These are phyloP conservation scores for Drosophila lacicola DNA, from an alignment of 2,888 invertebrate genomes.

Conservation along the genomic window DNA sequence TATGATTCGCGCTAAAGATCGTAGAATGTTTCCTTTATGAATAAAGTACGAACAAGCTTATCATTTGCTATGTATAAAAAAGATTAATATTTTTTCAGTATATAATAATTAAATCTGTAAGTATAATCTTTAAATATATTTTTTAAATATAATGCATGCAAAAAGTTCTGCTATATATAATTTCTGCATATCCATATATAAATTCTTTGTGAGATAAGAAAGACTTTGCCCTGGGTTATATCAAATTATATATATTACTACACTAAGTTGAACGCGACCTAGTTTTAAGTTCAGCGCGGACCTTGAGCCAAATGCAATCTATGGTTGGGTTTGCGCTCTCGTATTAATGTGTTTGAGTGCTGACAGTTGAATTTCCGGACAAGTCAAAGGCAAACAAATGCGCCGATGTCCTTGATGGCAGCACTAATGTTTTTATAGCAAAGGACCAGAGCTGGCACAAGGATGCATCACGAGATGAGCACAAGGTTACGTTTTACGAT, in stretches of 20 bases:
- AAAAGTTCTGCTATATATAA: no score
- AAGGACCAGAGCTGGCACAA: slow-evolving; percentile 30
- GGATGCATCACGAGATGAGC: slow-evolving; percentile 33
- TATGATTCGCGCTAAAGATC: no score
- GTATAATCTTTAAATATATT: no score
- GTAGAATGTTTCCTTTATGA: no score
- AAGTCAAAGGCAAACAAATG: slow-evolving; percentile 71
- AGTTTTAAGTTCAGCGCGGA: slow-evolving; percentile 1
- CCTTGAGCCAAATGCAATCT: slow-evolving; percentile 36
- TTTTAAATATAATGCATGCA: no score
- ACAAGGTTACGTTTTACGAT: slow-evolving; percentile 72
- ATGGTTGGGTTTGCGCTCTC: slow-evolving; percentile 18
- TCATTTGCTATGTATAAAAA: no score
- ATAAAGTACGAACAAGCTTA: no score
- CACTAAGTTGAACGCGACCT: slow-evolving; percentile 7
- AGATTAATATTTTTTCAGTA: no score
- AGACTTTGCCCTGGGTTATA: not conserved
- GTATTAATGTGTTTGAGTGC: slow-evolving; percentile 55
- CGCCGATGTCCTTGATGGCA: slow-evolving; percentile 67
- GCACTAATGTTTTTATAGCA: slow-evolving; percentile 67
- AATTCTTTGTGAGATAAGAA: not conserved
- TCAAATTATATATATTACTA: not conserved
- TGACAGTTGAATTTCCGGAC: slow-evolving; percentile 46
- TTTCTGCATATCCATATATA: not conserved
- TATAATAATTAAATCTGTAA: no score